Percentiles rank a stretch among this genome's conserved stretches.
phyloP scores from a whole-genome alignment of 2,888 invertebrate genomes.

The Scaeva pyrastri region DNA sequence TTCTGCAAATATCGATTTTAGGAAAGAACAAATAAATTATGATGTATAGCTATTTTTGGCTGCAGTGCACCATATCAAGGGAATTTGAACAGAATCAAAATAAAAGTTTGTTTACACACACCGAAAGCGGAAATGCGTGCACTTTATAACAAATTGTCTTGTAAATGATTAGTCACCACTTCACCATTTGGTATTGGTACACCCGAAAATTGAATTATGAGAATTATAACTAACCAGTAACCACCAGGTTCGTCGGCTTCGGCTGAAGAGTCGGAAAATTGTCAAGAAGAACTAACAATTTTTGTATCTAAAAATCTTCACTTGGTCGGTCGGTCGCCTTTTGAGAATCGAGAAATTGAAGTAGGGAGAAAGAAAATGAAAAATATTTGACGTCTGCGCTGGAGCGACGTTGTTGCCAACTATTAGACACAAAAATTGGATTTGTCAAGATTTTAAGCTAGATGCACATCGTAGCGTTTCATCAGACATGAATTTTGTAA shows the following conservation, averaged over 20 bases:
- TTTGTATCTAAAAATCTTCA: constrained; percentile 45
- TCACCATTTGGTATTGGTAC: constrained; percentile 41
- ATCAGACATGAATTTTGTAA: too few species aligned
- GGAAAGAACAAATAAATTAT: constrained; percentile 2
- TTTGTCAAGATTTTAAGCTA: too few species aligned
- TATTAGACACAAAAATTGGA: background rate
- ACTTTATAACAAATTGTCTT: constrained; percentile 26
- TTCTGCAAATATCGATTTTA: constrained; percentile 31
- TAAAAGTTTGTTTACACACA: constrained; percentile 25
- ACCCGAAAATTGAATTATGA: constrained; percentile 77
- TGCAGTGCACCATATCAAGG: background rate
- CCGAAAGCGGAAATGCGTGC: constrained; percentile 17
- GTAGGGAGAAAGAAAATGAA: constrained; percentile 18
- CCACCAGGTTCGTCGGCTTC: constrained; percentile 53
- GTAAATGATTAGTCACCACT: constrained; percentile 5
- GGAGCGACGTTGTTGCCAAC: constrained; percentile 5
- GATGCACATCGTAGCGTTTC: too few species aligned
- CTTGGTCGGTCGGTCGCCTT: constrained; percentile 20
- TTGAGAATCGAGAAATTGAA: background rate
- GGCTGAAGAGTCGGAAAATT: constrained; percentile 53
- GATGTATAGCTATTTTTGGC: background rate
- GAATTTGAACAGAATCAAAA: constrained; percentile 3
- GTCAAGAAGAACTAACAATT: constrained; percentile 50
- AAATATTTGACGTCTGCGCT: constrained; percentile 67
- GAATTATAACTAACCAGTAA: constrained; percentile 77